Evolutionary conservation across 2,113 vertebrate genomes (phyloP).

Genomic region (Aleadryas rufinucha): DNA sequence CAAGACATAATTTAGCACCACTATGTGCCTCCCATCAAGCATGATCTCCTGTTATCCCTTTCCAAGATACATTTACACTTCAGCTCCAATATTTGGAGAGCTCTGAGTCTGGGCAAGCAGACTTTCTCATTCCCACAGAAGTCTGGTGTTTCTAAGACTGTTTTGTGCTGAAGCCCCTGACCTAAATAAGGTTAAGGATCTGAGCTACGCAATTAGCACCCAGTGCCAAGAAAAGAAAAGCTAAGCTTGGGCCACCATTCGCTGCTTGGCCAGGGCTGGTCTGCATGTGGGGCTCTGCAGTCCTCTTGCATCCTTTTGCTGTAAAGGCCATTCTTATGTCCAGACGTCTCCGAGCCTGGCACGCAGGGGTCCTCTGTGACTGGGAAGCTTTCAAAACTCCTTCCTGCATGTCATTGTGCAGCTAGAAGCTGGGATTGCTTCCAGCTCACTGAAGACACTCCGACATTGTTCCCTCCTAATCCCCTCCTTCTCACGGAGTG

Average conservation of each 20-base stretch:
- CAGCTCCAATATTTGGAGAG: not conserved
- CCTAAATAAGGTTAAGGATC: slow-evolving; percentile 47
- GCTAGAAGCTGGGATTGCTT: slow-evolving; percentile 25
- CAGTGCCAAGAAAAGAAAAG: not conserved
- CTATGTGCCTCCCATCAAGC: not conserved
- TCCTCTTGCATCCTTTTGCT: not conserved
- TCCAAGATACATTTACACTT: not conserved
- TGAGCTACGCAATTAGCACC: not conserved
- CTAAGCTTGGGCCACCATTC: not conserved
- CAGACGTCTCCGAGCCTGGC: not conserved
- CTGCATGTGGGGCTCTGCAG: not conserved
- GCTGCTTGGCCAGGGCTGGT: not conserved
- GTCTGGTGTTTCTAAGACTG: not conserved
- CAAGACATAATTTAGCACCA: not conserved
- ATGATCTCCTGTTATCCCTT: not conserved
- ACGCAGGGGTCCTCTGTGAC: not conserved
- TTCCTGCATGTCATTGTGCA: slow-evolving; percentile 42
- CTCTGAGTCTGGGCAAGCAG: not conserved
- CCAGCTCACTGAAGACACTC: slow-evolving; percentile 51
- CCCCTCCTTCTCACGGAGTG: not conserved
- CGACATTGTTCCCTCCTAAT: not conserved
- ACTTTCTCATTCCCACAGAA: not conserved
- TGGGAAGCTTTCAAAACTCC: not conserved
- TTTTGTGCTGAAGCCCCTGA: slow-evolving; percentile 25
- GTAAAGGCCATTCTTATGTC: not conserved